Evolutionary conservation across 2,113 vertebrate genomes (phyloP), one percentile per base, ranked within the genome.

Genomic region (Myrmophylax atrothorax): DNA sequence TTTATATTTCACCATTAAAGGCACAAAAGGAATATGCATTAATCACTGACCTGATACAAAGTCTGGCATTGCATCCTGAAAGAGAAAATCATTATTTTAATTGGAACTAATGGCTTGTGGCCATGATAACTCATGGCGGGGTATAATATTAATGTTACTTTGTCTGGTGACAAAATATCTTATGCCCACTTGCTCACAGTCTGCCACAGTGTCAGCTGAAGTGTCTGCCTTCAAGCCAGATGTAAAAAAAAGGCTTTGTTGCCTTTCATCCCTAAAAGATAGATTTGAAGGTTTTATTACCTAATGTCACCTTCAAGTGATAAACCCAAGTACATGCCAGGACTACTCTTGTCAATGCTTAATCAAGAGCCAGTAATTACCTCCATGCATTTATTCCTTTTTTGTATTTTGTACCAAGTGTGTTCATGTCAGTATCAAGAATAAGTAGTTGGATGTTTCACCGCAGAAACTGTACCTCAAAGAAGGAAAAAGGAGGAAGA

Each of bases 81-180:
- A 95, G 72, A 91, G 87, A 80, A 97, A 96, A 90, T 96, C 90
- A 95, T 97, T 96, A 94, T 95, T 96, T 94, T 97, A 97, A 97
- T 97, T 94, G 95, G 94, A 97, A 95, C 67, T 95, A 97, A 97
- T 97, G 91, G 91, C 91, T 95, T 95, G 91, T 96, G 78, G 94
- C 87, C 83, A 93, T 73, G 91, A 95, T 95, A 97, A 95, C 70
- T 96, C 80, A 88, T 81, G 70, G 87, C 40, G 84, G 92, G 91
- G 33, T 78, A 87, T 70, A 95, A 89, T 95, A 96, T 97, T 97
- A 96, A 97, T 94, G 88, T 95, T 94, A 80, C 59, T 86, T 95
- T 93, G 59, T 83, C 94, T 94, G 58, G 87, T 96, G 80, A 77
- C 83, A 94, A 63, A 92, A 91, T 94, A 75, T 84, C 85, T 85